Conservation (phyloP, 35 echinoderm and acorn worm genomes). For the Stichopus chloronotus region DNA sequence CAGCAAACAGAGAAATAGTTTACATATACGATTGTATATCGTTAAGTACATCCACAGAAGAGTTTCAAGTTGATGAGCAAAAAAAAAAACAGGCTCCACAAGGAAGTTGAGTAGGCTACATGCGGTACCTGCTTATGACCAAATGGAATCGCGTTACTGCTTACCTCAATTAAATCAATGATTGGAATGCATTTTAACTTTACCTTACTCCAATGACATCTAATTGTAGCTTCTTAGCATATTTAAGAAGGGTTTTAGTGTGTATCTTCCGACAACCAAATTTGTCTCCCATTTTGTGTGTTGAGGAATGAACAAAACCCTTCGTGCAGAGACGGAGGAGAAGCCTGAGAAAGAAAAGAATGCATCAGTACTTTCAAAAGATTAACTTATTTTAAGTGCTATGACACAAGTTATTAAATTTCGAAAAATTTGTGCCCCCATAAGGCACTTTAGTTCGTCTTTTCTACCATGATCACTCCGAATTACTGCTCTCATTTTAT, state of each 20-base stretch:
- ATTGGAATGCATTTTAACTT: not conserved
- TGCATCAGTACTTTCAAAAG: not conserved
- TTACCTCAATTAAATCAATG: not conserved
- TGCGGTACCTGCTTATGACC: not conserved
- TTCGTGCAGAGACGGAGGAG: not conserved
- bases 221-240: not conserved
- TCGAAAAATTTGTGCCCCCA: not conserved
- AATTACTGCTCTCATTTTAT: not conserved
- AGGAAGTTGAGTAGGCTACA: not conserved
- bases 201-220: not conserved
- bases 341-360: conserved; percentile 5
- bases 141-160: not conserved
- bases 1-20: not conserved
- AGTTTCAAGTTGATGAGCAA: not conserved
- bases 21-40: not conserved
- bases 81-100: not conserved
- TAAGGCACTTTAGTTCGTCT: not conserved
- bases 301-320: not conserved
- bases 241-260: not conserved
- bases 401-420: no score
- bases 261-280: not conserved
- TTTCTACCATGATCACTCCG: not conserved
- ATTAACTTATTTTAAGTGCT: not conserved
- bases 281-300: not conserved
- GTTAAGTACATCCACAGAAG: not conserved